Evolutionary conservation across 2,888 invertebrate genomes (phyloP).

Genomic region (Ptychoptera contaminata): DNA sequence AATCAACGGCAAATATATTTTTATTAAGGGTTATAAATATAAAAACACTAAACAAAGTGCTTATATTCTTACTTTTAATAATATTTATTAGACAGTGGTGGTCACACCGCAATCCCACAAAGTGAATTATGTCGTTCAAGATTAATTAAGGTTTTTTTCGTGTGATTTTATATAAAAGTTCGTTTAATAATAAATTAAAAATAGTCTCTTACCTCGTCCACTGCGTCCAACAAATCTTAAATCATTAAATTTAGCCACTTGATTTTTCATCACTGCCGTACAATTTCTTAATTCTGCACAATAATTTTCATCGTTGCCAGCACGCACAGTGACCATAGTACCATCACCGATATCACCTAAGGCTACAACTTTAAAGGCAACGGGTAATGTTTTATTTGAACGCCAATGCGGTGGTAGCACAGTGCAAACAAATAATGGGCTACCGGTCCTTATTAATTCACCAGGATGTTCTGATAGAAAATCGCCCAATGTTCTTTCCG

Average conservation of each 20-base stretch:
- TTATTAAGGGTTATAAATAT: too few species aligned
- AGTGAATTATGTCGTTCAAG: too few species aligned
- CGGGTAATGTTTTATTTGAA: conserved; percentile 94
- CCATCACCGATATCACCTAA: conserved; percentile 91
- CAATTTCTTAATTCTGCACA: conserved; percentile 91
- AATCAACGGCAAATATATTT: too few species aligned
- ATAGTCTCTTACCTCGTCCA: conserved; percentile 75
- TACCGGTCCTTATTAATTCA: conserved; percentile 80
- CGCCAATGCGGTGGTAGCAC: conserved; percentile 93
- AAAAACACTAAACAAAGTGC: too few species aligned
- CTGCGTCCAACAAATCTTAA: conserved; percentile 95
- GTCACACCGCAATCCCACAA: too few species aligned
- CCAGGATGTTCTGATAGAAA: conserved; percentile 82
- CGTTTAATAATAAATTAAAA: not conserved
- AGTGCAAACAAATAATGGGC: conserved; percentile 91
- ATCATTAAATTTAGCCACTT: conserved; percentile 98
- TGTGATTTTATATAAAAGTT: too few species aligned
- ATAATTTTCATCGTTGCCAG: conserved; percentile 97
- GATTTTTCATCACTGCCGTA: conserved; percentile 94
- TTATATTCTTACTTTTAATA: too few species aligned
- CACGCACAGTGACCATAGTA: conserved; percentile 86
- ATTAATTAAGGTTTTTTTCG: too few species aligned
- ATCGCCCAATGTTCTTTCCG: conserved; percentile 73
- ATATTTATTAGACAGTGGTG: too few species aligned
- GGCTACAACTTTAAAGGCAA: conserved; percentile 92